Conservation (phyloP, 2,888 invertebrate species). For the Caenorhabditis parvicauda region DNA sequence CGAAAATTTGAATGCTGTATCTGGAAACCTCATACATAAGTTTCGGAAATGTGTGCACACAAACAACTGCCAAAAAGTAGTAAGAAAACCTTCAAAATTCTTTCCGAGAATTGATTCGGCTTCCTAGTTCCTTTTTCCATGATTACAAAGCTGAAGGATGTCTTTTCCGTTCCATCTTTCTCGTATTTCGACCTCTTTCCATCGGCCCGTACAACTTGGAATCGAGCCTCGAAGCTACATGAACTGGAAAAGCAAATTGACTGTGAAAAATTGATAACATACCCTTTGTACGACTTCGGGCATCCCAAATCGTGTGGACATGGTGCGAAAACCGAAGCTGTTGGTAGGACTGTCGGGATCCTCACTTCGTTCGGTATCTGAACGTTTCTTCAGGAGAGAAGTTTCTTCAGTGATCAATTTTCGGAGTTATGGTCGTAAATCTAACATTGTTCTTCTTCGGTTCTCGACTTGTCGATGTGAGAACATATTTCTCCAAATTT, state of each 20-base stretch:
- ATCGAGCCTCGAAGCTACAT: conserved; percentile 47
- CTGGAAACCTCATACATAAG: neutral
- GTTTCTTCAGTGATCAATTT: no score
- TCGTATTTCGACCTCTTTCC: conserved; percentile 31
- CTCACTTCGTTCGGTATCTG: conserved; percentile 30
- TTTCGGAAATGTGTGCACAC: neutral
- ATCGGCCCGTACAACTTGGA: conserved; percentile 50
- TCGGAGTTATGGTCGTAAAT: no score
- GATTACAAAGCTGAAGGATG: conserved; percentile 78
- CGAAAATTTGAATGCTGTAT: no score
- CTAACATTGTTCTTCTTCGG: no score
- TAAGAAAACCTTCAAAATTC: conserved; percentile 24
- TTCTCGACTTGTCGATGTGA: no score
- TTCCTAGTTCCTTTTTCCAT: conserved; percentile 72
- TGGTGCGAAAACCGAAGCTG: conserved; percentile 65
- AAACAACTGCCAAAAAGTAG: neutral
- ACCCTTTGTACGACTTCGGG: conserved; percentile 66
- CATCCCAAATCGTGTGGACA: conserved; percentile 82
- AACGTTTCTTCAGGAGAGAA: no score
- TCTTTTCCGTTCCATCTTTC: conserved; percentile 65
- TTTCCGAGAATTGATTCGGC: conserved; percentile 12
- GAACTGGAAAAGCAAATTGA: conserved; percentile 18
- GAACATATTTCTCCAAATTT: no score
- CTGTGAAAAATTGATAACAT: neutral
- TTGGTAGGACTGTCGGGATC: conserved; percentile 51